phyloP scores from a whole-genome alignment of 2,797 vertebrate genomes.

The Phalloptychus januarius region DNA sequence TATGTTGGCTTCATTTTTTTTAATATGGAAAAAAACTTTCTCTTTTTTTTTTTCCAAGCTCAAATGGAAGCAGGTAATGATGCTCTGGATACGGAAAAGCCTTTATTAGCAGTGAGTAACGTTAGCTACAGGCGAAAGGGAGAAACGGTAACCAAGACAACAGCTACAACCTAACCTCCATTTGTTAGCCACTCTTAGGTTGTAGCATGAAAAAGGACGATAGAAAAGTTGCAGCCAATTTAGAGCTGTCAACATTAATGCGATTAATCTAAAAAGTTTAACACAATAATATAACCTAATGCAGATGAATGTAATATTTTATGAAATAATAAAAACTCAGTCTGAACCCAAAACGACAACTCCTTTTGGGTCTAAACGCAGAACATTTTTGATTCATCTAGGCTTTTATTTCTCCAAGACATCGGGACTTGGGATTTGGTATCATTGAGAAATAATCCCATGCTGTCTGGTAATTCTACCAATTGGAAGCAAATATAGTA shows the following conservation, averaged over 20 bases:
- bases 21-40: too few relatives aligned
- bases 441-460: background rate
- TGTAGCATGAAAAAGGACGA: background rate
- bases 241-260: too few relatives aligned
- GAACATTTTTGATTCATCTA: too few relatives aligned
- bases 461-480: background rate
- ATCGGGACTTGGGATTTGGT: background rate
- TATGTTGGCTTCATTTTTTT: background rate
- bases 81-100: background rate
- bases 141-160: background rate
- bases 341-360: background rate
- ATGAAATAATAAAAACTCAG: too few relatives aligned
- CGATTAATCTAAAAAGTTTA: too few relatives aligned
- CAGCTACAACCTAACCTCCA: background rate
- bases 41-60: background rate
- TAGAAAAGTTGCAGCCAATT: background rate
- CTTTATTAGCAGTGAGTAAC: background rate
- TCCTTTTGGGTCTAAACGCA: background rate
- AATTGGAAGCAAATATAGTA: background rate
- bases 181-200: background rate
- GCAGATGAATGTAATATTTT: too few relatives aligned
- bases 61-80: background rate
- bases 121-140: background rate
- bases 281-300: too few relatives aligned
- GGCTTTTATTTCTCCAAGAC: too few relatives aligned